phyloP scores from a whole-genome alignment of 2,888 invertebrate genomes.

The Hirtodrosophila confusa region DNA sequence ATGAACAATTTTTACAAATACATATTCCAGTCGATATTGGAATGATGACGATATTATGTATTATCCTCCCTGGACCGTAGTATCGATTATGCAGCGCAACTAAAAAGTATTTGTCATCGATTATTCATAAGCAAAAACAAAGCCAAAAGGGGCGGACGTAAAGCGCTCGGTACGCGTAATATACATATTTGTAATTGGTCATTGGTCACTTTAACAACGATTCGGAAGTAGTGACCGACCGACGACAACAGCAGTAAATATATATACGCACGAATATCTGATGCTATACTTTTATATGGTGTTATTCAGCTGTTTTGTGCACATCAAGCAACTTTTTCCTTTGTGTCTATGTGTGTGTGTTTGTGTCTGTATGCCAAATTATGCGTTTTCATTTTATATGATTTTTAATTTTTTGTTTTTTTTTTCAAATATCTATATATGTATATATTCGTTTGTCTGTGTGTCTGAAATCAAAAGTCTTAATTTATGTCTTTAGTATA shows the following conservation, averaged over 20 bases:
- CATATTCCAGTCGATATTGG: constrained; percentile 30
- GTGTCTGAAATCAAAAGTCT: constrained; percentile 37
- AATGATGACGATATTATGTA: constrained; percentile 12
- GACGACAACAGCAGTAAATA: constrained; percentile 24
- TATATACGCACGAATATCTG: constrained; percentile 11
- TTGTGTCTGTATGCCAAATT: constrained; percentile 25
- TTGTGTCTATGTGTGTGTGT: constrained; percentile 23
- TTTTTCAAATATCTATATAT: constrained; percentile 7
- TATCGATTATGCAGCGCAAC: constrained; percentile 33
- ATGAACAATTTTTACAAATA: not conserved
- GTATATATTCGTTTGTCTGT: constrained; percentile 22
- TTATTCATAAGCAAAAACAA: constrained; percentile 57
- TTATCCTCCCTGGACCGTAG: constrained; percentile 21
- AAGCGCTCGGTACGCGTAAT: constrained; percentile 60
- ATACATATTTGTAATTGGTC: constrained; percentile 45
- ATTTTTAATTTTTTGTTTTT: constrained; percentile 2
- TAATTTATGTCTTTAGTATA: constrained; percentile 40
- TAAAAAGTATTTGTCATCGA: constrained; percentile 46
- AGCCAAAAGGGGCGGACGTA: constrained; percentile 62
- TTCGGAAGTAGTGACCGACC: constrained; percentile 21
- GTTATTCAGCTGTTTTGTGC: constrained; percentile 9
- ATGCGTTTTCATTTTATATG: constrained; percentile 7
- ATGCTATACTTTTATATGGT: not conserved
- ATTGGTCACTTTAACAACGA: constrained; percentile 34
- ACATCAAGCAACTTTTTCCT: constrained; percentile 20